Evolutionary conservation across 2,113 vertebrate species (phyloP).

Genomic region (Pongo pygmaeus): DNA sequence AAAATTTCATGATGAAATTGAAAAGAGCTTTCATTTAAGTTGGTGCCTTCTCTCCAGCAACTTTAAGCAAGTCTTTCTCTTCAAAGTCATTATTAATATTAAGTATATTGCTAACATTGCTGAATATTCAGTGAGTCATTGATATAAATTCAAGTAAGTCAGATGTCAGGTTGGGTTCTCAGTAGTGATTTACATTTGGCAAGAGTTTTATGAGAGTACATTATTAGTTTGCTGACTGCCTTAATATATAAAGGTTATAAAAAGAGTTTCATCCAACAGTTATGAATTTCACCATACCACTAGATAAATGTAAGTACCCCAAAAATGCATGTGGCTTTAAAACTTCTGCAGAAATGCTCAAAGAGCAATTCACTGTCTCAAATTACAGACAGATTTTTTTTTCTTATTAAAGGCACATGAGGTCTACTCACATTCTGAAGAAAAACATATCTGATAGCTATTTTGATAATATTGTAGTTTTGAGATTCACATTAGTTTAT

Average conservation of each 20-base stretch:
- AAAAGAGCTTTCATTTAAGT: constrained; percentile 40
- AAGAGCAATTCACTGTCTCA: constrained; percentile 22
- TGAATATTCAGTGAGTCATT: constrained; percentile 71
- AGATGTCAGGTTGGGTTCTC: constrained; percentile 60
- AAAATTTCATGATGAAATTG: background rate
- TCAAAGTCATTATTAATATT: constrained; percentile 59
- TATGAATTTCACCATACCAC: constrained; percentile 58
- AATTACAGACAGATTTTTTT: constrained; percentile 29
- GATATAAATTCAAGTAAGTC: constrained; percentile 76
- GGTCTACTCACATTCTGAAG: constrained; percentile 23
- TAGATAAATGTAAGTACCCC: constrained; percentile 56
- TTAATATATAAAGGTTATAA: constrained; percentile 77
- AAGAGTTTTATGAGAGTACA: constrained; percentile 59
- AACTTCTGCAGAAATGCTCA: constrained; percentile 40
- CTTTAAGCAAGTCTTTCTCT: constrained; percentile 37
- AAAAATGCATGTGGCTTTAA: constrained; percentile 26
- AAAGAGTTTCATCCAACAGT: constrained; percentile 60
- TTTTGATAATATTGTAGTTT: background rate
- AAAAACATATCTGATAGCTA: background rate
- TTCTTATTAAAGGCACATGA: constrained; percentile 16
- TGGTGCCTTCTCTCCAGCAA: background rate
- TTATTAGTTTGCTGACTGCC: constrained; percentile 68
- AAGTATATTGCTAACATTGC: constrained; percentile 69
- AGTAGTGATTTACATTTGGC: constrained; percentile 58
- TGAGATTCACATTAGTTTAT: background rate